Evolutionary conservation across 2,888 invertebrate species (phyloP).

Genomic region (Zeuzera pyrina): DNA sequence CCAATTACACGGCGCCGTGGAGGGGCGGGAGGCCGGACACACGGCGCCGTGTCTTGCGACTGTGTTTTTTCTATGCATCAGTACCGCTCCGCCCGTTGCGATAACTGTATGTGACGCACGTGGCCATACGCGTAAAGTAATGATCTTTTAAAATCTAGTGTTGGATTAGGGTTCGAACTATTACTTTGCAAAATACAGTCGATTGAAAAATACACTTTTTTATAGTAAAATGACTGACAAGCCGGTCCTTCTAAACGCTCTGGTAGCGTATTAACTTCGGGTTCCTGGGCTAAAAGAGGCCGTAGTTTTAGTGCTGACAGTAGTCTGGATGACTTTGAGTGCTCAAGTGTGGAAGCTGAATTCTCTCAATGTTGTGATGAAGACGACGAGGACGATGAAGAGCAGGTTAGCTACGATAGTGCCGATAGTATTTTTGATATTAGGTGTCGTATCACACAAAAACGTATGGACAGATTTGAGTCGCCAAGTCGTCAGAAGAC

Average conservation of each 20-base stretch:
- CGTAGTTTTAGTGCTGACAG: conserved; percentile 1
- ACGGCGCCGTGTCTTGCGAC: no score
- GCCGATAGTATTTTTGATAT: conserved; percentile 8
- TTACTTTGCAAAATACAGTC: no score
- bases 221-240: conserved; percentile 5
- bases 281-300: conserved; percentile 6
- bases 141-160: no score
- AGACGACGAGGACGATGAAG: conserved; percentile 6
- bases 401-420: conserved; percentile 8
- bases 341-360: conserved; percentile 8
- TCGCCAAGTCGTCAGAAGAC: conserved; percentile 6
- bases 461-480: no score
- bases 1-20: no score
- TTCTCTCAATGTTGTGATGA: conserved; percentile 8
- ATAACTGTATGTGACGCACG: no score
- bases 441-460: conserved; percentile 6
- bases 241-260: no score
- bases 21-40: no score
- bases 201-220: conserved; percentile 4
- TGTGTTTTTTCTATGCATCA: no score
- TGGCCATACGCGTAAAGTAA: no score
- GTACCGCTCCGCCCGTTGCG: no score
- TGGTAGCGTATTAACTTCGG: conserved; percentile 5
- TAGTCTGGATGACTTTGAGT: conserved; percentile 8
- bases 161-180: no score